phyloP scores from a whole-genome alignment of 2,888 invertebrate species.

The Rhodophaea formosa region DNA sequence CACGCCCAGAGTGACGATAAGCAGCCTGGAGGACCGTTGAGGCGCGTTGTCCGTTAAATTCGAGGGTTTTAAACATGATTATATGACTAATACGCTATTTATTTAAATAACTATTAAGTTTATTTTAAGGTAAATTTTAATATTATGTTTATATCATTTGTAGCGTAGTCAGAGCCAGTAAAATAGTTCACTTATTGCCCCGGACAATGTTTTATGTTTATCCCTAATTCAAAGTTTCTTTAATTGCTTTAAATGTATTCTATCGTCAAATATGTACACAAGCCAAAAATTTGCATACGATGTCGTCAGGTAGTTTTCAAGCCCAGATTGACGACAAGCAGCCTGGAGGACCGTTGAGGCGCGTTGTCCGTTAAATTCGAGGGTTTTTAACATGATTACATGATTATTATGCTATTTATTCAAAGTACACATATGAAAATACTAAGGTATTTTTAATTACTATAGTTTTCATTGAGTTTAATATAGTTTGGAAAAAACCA shows the following conservation, averaged over 20 bases:
- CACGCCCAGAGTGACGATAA: not conserved
- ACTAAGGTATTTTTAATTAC: no score
- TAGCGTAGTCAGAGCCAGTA: no score
- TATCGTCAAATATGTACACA: not conserved
- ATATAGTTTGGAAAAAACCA: no score
- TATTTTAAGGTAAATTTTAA: no score
- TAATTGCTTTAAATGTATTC: no score
- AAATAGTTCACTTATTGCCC: no score
- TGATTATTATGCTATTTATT: not conserved
- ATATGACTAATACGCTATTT: not conserved
- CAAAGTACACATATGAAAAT: no score
- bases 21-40: constrained; percentile 1
- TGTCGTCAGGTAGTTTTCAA: constrained; percentile 3
- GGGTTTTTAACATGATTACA: not conserved
- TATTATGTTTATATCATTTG: no score
- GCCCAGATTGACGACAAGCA: not conserved
- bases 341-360: not conserved
- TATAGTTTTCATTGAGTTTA: no score
- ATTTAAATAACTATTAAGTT: no score
- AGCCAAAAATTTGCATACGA: not conserved
- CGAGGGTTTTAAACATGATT: not conserved
- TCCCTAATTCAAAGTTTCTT: no score
- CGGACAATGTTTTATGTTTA: no score
- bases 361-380: constrained; percentile 4
- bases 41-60: constrained; percentile 2